These are phyloP conservation scores for Drosophila pallidifrons DNA, from an alignment of 1,140 invertebrate genomes.

Conservation along the genomic window DNA sequence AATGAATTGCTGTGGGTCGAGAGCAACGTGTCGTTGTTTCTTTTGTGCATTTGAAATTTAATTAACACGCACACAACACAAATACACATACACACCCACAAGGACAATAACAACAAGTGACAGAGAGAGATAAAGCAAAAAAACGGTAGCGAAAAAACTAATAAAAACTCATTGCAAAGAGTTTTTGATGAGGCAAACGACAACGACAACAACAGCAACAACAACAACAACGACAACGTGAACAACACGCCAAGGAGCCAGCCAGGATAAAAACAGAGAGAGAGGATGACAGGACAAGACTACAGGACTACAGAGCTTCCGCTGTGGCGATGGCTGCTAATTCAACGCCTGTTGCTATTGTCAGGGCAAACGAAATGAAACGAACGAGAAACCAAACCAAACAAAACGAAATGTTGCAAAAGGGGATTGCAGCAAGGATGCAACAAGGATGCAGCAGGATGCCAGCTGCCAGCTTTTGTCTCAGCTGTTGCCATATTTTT, in stretches of 20 bases:
- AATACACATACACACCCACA: slow-evolving; percentile 3
- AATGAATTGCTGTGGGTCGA: neutral
- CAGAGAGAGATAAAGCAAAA: slow-evolving; percentile 41
- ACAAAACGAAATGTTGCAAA: slow-evolving; percentile 7
- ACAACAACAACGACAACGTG: slow-evolving; percentile 17
- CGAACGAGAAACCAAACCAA: too few species aligned
- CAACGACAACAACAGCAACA: slow-evolving; percentile 14
- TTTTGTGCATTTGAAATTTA: slow-evolving; percentile 82
- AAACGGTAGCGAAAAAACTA: slow-evolving; percentile 64
- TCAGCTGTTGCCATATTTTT: slow-evolving; percentile 33
- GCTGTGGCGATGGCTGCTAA: slow-evolving; percentile 58
- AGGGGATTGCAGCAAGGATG: slow-evolving; percentile 7
- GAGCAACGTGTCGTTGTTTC: slow-evolving; percentile 61
- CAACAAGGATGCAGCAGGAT: slow-evolving; percentile 65
- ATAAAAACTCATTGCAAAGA: slow-evolving; percentile 79
- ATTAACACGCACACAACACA: slow-evolving; percentile 68
- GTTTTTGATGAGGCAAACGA: slow-evolving; percentile 68
- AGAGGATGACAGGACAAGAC: slow-evolving; percentile 27
- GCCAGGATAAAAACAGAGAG: neutral
- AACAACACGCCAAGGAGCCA: slow-evolving; percentile 1
- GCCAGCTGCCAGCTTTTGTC: slow-evolving; percentile 68
- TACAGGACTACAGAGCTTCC: slow-evolving; percentile 44
- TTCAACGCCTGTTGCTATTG: slow-evolving; percentile 79
- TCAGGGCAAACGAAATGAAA: slow-evolving; percentile 24
- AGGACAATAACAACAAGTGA: slow-evolving; percentile 9